These are phyloP conservation scores for Drosophila simulans DNA, from an alignment of 1,140 invertebrate species.

Conservation along the genomic window DNA sequence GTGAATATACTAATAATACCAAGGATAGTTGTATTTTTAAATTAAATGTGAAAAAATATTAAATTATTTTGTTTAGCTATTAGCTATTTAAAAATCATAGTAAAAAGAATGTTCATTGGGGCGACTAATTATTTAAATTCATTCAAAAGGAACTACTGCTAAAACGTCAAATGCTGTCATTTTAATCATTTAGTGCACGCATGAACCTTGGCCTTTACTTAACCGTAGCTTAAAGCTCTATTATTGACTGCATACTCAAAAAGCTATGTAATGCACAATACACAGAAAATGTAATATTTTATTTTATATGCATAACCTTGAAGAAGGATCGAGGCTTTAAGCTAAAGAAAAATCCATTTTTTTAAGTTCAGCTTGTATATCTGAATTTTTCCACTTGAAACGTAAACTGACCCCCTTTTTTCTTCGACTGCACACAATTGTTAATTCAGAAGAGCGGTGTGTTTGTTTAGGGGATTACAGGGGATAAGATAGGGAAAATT, in stretches of 20 bases:
- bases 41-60: not conserved
- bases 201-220: conserved; percentile 11
- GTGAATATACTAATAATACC: not conserved
- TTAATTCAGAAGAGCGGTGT: conserved; percentile 1
- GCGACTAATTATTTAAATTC: not conserved
- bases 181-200: conserved; percentile 13
- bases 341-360: too few relatives aligned
- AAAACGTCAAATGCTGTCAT: not conserved
- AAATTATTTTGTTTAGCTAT: too few relatives aligned
- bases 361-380: too few relatives aligned
- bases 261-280: not conserved
- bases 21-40: not conserved
- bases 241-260: not conserved
- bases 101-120: too few relatives aligned
- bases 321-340: too few relatives aligned
- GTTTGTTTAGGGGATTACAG: not conserved
- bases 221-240: not conserved
- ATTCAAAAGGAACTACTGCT: not conserved
- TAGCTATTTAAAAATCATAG: too few relatives aligned
- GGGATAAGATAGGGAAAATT: not conserved
- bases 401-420: not conserved
- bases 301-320: too few relatives aligned
- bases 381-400: not conserved
- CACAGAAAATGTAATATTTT: too few relatives aligned
- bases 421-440: not conserved